phyloP scores from a whole-genome alignment of 2,797 vertebrate species.

The Phoebastria nigripes region DNA sequence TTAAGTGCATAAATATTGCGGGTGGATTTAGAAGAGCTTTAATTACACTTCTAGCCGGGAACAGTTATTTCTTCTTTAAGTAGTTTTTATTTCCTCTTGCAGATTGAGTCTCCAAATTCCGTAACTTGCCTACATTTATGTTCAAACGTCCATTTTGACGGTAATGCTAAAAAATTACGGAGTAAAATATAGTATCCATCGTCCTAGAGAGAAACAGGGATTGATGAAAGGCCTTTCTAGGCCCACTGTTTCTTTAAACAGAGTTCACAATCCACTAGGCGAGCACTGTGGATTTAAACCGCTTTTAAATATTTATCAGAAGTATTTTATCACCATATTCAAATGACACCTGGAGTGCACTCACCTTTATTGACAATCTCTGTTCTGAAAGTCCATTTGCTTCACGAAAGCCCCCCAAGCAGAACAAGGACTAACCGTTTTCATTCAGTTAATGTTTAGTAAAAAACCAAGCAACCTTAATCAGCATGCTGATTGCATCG shows the following conservation, averaged over 20 bases:
- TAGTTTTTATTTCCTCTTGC: conserved; percentile 25
- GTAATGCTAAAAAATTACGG: not conserved
- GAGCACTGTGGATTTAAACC: conserved; percentile 70
- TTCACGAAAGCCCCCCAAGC: conserved; percentile 72
- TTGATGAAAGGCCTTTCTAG: conserved; percentile 53
- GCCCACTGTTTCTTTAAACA: conserved; percentile 71
- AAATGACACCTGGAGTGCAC: conserved; percentile 78
- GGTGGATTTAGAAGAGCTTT: not conserved
- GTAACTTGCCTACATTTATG: not conserved
- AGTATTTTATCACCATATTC: conserved; percentile 74
- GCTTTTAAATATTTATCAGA: conserved; percentile 79
- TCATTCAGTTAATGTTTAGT: conserved; percentile 79
- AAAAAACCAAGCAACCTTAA: conserved; percentile 79
- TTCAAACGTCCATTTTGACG: conserved; percentile 23
- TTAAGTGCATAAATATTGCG: not conserved
- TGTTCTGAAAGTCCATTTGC: conserved; percentile 77
- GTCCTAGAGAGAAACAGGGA: conserved; percentile 40
- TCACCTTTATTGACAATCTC: conserved; percentile 80
- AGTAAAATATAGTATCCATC: not conserved
- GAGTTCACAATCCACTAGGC: conserved; percentile 50
- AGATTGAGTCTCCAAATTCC: not conserved
- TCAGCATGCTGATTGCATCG: conserved; percentile 84
- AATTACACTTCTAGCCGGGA: conserved; percentile 20
- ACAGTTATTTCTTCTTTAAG: conserved; percentile 10
- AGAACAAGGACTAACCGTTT: conserved; percentile 75